Base-by-base conservation (phyloP, 2,113 vertebrate genomes). In the Copsychus sechellarum region DNA sequence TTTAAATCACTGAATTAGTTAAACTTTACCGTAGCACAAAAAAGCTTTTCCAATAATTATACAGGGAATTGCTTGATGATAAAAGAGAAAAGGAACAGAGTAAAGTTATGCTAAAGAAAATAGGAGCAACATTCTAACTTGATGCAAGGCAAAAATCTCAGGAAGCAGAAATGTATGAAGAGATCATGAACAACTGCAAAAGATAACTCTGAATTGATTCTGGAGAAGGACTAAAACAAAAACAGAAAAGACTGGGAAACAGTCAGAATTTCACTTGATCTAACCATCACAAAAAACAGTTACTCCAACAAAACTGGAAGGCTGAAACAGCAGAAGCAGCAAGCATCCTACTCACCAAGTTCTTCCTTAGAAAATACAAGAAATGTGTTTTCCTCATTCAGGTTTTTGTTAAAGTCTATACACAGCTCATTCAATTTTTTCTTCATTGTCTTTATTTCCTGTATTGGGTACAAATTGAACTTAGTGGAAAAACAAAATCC, bases 341-440 rank as follows among this genome's bases (percentile, higher is more conserved):
- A 84, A 70, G 53, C 33, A 67, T 29, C 53, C 6, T 78, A 81
- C 98, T 97, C 94, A 99, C 99, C 97, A 66, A 99, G 97, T 83
- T 99, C 99, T 8, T 97, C 97, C 86, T 98, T 98, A n/a, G 98
- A 98, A 95, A 99, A 99, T 20, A 97, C 47, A 47, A 99, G 98
- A 83, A 96, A 98, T 1, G 98, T 99, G 45, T 97, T 98, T 78
- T 99, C 99, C 86, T 99, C 99, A 69, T 99, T 99, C 93, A 99
- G 96, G 93, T 99, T 99, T 97, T 98, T 98, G 97, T 98, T 99
- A 53, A 99, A 99, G 94, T 99, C 99, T 85, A 99, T 99, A 93
- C 98, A 99, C 9, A 99, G 98, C 51, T 99, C 98, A 93, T 97
- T 99, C 88, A 99, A 97, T 56, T 96, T 98, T 97, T 99, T 99